Conservation (phyloP, 2,113 vertebrate genomes). For the Melanostigma gelatinosum region DNA sequence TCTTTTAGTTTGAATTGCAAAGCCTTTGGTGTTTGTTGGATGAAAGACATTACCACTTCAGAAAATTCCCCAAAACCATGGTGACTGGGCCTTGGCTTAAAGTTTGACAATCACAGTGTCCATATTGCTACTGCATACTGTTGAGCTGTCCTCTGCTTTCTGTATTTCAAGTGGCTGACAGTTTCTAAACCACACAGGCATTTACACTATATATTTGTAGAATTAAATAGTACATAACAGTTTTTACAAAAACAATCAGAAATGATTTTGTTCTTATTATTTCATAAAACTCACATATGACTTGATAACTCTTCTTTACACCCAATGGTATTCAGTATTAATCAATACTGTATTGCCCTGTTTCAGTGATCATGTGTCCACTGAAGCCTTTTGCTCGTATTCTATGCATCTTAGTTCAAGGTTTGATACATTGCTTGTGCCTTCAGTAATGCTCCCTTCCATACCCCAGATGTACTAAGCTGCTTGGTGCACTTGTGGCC, state of each 20-base stretch:
- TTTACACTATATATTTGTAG: background rate
- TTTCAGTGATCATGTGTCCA: background rate
- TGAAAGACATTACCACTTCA: conserved; percentile 5
- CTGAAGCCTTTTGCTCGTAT: background rate
- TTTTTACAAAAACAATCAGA: background rate
- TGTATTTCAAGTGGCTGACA: background rate
- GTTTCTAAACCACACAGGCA: background rate
- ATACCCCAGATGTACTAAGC: background rate
- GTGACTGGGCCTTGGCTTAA: background rate
- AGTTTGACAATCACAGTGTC: background rate
- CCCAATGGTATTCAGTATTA: background rate
- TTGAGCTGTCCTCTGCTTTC: conserved; percentile 25
- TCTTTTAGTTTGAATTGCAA: conserved; percentile 12
- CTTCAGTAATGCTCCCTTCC: background rate
- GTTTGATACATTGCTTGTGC: background rate
- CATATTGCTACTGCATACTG: background rate
- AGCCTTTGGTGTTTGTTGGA: conserved; percentile 17
- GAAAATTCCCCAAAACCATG: background rate
- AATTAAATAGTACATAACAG: background rate
- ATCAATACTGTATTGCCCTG: background rate
- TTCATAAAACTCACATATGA: background rate
- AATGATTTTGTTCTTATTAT: background rate
- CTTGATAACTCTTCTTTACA: background rate
- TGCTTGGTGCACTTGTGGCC: background rate
- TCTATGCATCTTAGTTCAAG: background rate